Percentiles rank a stretch among this genome's conserved stretches.
phyloP scores from a whole-genome alignment of 2,888 invertebrate species.

The Oxystoma pomonae region DNA sequence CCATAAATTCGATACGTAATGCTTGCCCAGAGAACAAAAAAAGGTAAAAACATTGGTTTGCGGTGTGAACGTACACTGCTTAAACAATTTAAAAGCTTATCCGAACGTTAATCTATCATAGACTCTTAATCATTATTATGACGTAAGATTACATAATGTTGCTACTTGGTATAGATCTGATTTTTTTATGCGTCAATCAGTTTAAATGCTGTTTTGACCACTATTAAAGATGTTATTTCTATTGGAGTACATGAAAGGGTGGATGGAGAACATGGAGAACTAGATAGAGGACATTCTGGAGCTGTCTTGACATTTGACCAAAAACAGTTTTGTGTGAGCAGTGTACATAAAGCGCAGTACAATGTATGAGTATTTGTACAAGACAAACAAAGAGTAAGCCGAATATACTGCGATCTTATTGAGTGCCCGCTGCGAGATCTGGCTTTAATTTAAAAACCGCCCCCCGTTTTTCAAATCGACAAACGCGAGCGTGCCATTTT shows the following conservation, averaged over 20 bases:
- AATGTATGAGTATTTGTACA: neutral
- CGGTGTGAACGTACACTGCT: neutral
- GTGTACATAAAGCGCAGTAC: neutral
- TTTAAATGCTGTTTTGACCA: no score
- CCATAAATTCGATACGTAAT: slow-evolving; percentile 21
- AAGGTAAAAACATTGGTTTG: slow-evolving; percentile 9
- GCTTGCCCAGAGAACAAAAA: slow-evolving; percentile 17
- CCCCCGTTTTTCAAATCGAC: neutral
- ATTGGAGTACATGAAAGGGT: no score
- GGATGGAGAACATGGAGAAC: no score
- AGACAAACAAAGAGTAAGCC: neutral
- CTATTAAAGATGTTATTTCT: no score
- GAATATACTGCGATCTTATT: neutral
- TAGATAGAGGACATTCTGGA: no score
- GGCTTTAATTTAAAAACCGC: neutral
- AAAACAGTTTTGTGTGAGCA: neutral
- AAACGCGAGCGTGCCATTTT: neutral
- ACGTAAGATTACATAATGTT: no score
- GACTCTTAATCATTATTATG: no score
- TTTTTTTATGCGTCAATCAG: no score
- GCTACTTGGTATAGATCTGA: no score
- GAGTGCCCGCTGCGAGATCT: neutral
- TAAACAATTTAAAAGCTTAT: no score
- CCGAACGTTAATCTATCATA: no score
- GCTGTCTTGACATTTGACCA: no score